Evolutionary conservation across 2,797 vertebrate genomes (phyloP).

Genomic region (Alexandromys oeconomus): DNA sequence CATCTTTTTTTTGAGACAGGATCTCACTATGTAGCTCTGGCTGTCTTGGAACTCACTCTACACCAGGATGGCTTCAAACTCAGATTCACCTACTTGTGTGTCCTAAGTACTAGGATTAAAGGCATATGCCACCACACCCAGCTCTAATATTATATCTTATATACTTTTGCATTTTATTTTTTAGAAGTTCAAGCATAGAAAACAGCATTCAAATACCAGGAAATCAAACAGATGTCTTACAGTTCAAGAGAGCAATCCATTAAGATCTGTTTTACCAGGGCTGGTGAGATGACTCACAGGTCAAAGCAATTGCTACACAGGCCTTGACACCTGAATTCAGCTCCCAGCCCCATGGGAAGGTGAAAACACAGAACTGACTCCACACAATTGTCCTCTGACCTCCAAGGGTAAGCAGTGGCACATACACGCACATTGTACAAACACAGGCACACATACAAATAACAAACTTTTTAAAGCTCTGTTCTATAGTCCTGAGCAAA

Average conservation of each 20-base stretch:
- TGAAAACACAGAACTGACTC: not conserved
- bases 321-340: not conserved
- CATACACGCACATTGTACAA: not conserved
- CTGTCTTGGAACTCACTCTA: not conserved
- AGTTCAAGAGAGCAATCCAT: not conserved
- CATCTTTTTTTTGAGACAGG: not conserved
- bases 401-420: not conserved
- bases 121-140: not conserved
- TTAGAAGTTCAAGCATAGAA: not conserved
- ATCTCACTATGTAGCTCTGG: not conserved
- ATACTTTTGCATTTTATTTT: conserved; percentile 5
- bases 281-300: not conserved
- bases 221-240: not conserved
- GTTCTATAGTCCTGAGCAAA: not conserved
- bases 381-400: not conserved
- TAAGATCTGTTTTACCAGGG: not conserved
- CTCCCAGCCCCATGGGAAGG: not conserved
- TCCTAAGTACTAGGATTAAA: too few species aligned
- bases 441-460: not conserved
- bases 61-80: not conserved
- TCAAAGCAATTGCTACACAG: not conserved
- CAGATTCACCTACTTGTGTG: too few species aligned
- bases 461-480: not conserved
- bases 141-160: not conserved
- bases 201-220: not conserved